phyloP scores from a whole-genome alignment of 2,797 vertebrate species.

The Antrozous pallidus region DNA sequence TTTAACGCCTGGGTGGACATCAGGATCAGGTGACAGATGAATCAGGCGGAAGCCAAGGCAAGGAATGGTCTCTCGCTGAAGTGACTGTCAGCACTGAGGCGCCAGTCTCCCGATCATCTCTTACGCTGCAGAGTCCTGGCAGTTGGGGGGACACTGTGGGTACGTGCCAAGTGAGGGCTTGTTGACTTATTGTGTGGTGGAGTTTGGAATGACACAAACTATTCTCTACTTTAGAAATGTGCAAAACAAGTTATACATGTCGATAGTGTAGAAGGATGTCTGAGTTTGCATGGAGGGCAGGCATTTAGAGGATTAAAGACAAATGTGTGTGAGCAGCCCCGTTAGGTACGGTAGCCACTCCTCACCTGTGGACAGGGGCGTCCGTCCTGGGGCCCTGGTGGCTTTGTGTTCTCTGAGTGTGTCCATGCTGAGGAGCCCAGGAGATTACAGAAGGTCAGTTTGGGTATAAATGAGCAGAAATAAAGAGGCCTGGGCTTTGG shows the following conservation, averaged over 20 bases:
- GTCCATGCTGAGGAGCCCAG: too few species aligned
- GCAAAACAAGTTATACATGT: neutral
- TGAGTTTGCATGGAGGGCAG: neutral
- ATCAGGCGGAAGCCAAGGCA: neutral
- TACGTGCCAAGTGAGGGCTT: neutral
- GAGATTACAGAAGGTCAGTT: neutral
- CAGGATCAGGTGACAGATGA: constrained; percentile 58
- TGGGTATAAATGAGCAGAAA: neutral
- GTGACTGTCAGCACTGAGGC: neutral
- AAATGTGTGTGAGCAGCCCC: neutral
- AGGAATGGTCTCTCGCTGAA: neutral
- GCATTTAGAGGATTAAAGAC: neutral
- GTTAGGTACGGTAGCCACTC: neutral
- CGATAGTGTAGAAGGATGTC: neutral
- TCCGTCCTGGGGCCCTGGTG: neutral
- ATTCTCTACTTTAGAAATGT: neutral
- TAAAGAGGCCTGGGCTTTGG: neutral
- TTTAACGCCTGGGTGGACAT: constrained; percentile 63
- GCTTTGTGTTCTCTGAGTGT: neutral
- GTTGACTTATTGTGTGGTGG: neutral
- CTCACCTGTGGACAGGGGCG: accelerated
- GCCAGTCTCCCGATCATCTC: neutral
- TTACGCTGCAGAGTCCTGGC: neutral
- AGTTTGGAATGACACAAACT: neutral
- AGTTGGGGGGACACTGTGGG: neutral